Base-by-base conservation (phyloP, 1,140 invertebrate species). In the Chionoecetes opilio region DNA sequence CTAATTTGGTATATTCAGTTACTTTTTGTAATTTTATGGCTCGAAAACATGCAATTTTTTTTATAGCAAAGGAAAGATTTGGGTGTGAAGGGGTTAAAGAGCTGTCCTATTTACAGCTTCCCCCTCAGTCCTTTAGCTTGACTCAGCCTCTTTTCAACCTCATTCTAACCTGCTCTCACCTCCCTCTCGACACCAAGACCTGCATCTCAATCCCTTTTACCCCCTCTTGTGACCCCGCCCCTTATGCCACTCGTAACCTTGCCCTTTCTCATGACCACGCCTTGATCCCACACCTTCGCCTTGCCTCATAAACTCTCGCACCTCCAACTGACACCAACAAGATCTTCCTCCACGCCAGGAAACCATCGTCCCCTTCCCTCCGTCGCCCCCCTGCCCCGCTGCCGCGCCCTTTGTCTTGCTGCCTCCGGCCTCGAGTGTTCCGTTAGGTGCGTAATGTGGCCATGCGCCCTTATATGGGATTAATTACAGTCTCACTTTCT, bases 401-500 rank as follows among this genome's bases (percentile, higher is more conserved):
- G 63, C 63, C 63, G n/a, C n/a, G n/a, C n/a, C 63, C 63, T 75
- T 75, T 75, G 63, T 75, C 63, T n/a, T 17, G n/a, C 21, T 21
- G n/a, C n/a, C 63, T 8, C 63, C 1, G 63, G 63, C 63, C 63
- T 75, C 21, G 5, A n/a, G 63, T 75, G 63, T 75, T 75, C 63
- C 63, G 63, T 26, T 75, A n/a, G 63, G 21, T 75, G 63, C 63
- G 63, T 75, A 75, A 75, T 75, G 63, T 75, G 63, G 63, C 63
- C 63, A 75, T 26, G 6, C 63, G 63, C n/a, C 63, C 63, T 75
- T 75, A 75, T 75, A 75, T 75, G 63, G 63, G 21, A 75, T 75
- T 75, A 75, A 75, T 75, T 75, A 75, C 63, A 75, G 63, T 26
- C 63, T 75, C 63, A 75, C 63, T 75, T 75, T 75, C 63, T 75